A percentile compares a stretch with the other conserved stretches of the same genome.
Evolutionary conservation across 35 echinoderm and acorn worm species (phyloP).

Genomic region (Ptychodera flava): DNA sequence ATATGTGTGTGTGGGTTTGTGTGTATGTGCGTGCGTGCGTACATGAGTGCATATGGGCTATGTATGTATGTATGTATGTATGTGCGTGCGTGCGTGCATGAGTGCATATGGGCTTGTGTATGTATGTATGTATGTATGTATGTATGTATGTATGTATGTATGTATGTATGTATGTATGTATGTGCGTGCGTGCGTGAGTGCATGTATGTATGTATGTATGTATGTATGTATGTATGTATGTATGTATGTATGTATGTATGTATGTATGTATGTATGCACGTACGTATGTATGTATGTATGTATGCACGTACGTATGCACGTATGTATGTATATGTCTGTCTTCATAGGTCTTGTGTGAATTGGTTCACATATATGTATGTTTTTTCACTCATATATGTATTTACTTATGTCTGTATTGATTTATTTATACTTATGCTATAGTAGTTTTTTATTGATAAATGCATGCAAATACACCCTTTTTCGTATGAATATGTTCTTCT

Average conservation of each 20-base stretch:
- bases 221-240: neutral
- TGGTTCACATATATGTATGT: too few species aligned
- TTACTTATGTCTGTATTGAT: too few species aligned
- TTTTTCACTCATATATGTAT: too few species aligned
- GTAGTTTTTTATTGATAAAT: too few species aligned
- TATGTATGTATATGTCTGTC: neutral
- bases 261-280: neutral
- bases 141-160: neutral
- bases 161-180: neutral
- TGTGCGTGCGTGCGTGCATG: neutral
- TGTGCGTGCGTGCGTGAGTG: neutral
- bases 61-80: constrained; percentile 2
- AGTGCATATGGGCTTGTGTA: neutral
- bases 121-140: neutral
- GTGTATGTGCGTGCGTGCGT: neutral
- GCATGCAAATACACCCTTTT: too few species aligned
- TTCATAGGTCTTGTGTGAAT: too few species aligned
- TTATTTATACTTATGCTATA: too few species aligned
- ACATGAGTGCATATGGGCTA: neutral
- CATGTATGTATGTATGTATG: neutral
- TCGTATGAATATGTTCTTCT: too few species aligned
- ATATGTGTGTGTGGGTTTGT: neutral
- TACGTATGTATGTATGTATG: neutral
- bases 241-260: neutral
- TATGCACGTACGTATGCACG: neutral